Percentiles rank a stretch among this genome's conserved stretches.
These are phyloP conservation scores for Rattus norvegicus DNA, from an alignment of 2,113 vertebrate species.

Conservation along the genomic window GRCr8 NC_086027.1:64893501-64894000, in stretches of 20 bases:
- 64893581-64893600: constrained; percentile 95
- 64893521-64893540: constrained; percentile 96
- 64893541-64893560: constrained; percentile 94
- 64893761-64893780: constrained; percentile 94
- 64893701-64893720: constrained; percentile 94
- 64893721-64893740: constrained; percentile 93
- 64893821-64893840: constrained; percentile 92
- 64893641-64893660: constrained; percentile 92
- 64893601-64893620: constrained; percentile 93
- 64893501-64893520: constrained; percentile 99
- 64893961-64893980: constrained; percentile 85
- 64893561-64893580: constrained; percentile 94
- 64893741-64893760: constrained; percentile 93
- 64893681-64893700: constrained; percentile 94
- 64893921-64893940: constrained; percentile 90
- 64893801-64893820: constrained; percentile 90
- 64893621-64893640: constrained; percentile 93
- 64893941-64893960: constrained; percentile 88
- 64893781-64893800: constrained; percentile 90
- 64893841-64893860: constrained; percentile 91
- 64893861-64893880: constrained; percentile 89
- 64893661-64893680: constrained; percentile 92
- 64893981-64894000: constrained; percentile 87
- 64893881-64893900: constrained; percentile 85
- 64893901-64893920: constrained; percentile 89